A percentile compares a stretch with the other conserved stretches of the same genome.
phyloP scores from a whole-genome alignment of 2,888 invertebrate species.

The Himalopsyche japonica region DNA sequence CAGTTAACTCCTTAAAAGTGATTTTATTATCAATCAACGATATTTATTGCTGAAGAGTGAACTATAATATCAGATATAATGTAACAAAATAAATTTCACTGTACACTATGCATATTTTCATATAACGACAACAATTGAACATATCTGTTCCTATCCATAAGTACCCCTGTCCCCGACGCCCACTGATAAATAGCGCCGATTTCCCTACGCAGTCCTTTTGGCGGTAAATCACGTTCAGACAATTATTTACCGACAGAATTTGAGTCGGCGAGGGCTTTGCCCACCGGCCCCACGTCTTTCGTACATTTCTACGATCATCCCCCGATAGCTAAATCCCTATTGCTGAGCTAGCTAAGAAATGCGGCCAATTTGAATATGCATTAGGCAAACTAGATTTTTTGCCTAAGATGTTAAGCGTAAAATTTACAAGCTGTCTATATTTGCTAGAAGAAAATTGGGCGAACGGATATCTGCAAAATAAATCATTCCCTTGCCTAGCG shows the following conservation, averaged over 20 bases:
- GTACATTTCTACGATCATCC: neutral
- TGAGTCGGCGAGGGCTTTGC: neutral
- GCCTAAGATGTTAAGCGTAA: neutral
- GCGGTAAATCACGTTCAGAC: slow-evolving; percentile 37
- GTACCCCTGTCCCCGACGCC: slow-evolving; percentile 12
- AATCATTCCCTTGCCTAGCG: no score
- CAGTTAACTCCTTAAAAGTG: no score
- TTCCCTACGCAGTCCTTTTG: slow-evolving; percentile 21
- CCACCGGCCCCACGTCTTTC: neutral
- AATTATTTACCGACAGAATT: slow-evolving; percentile 31
- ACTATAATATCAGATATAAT: no score
- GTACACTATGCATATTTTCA: no score
- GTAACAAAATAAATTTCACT: no score
- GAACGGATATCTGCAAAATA: neutral
- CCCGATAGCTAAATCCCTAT: neutral
- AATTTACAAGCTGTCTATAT: neutral
- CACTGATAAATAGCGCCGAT: slow-evolving; percentile 35
- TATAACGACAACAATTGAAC: no score
- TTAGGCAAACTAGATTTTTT: neutral
- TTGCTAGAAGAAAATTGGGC: neutral
- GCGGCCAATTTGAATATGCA: neutral
- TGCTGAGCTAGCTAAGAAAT: neutral
- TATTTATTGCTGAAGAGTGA: no score
- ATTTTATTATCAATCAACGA: no score
- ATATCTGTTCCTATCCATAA: neutral